Evolutionary conservation across 2,797 vertebrate genomes (phyloP).

Genomic region (Muscicapa striata): DNA sequence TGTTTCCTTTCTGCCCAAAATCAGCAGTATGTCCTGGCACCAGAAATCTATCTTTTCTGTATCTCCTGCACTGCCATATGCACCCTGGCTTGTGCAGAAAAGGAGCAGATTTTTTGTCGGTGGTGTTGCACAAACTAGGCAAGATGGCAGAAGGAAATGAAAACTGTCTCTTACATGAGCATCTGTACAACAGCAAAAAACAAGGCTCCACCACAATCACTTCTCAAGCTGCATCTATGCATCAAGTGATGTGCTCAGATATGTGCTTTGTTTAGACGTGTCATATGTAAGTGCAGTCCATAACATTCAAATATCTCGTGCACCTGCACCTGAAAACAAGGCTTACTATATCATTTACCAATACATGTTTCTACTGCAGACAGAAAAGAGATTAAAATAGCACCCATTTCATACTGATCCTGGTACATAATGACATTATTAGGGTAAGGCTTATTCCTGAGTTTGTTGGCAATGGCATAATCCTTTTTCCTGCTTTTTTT

Average conservation of each 20-base stretch:
- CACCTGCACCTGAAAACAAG: neutral
- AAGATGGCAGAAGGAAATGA: neutral
- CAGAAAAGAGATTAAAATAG: neutral
- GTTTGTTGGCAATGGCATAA: neutral
- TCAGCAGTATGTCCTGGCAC: neutral
- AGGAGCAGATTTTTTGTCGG: neutral
- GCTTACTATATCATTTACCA: neutral
- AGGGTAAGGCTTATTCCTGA: constrained; percentile 17
- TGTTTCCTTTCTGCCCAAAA: neutral
- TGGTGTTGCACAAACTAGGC: neutral
- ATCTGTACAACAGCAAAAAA: neutral
- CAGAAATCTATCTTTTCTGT: neutral
- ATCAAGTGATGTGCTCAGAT: neutral
- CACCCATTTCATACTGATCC: neutral
- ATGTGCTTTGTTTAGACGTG: neutral
- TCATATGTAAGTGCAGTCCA: neutral
- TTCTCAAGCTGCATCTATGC: neutral
- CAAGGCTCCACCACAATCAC: neutral
- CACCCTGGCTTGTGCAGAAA: neutral
- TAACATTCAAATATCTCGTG: neutral
- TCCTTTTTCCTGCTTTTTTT: neutral
- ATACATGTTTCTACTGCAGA: neutral
- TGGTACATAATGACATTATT: neutral
- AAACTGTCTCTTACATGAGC: neutral
- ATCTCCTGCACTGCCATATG: neutral